Percentiles rank a stretch among this genome's conserved stretches.
Evolutionary conservation across 92 coral and sea anemone genomes (phyloP).

Genomic region (Porites rus): DNA sequence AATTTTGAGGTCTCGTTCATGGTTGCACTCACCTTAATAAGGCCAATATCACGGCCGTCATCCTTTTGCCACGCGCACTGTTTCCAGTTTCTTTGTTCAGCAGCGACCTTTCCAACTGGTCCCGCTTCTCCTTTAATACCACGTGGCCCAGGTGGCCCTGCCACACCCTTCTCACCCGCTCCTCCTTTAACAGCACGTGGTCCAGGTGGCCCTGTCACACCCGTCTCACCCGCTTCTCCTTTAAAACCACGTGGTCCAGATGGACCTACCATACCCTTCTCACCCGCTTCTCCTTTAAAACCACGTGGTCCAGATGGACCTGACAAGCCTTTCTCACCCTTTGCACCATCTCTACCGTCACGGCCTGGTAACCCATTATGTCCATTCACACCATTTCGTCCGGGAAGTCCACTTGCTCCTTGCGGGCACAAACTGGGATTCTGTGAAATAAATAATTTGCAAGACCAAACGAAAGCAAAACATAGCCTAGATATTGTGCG

Average conservation of each 20-base stretch:
- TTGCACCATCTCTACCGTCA: constrained; percentile 13
- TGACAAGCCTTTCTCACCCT: neutral
- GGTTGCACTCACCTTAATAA: no score
- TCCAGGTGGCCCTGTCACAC: neutral
- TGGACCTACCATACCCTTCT: neutral
- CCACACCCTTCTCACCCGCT: neutral
- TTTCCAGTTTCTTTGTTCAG: no score
- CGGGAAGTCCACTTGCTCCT: neutral
- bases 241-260: neutral
- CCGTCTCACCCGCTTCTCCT: neutral
- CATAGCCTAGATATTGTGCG: no score
- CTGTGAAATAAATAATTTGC: neutral
- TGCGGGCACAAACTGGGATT: neutral
- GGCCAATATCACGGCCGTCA: constrained; percentile 2
- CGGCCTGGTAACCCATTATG: constrained; percentile 14
- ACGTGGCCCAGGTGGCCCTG: neutral
- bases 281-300: no score
- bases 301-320: constrained; percentile 11
- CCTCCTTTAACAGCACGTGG: neutral
- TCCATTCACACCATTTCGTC: neutral
- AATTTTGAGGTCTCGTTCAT: no score
- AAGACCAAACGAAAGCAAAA: no score
- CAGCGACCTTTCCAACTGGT: no score
- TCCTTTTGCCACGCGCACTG: no score
- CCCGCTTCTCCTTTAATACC: constrained; percentile 9